Base-by-base conservation (phyloP, 1,140 invertebrate genomes). In the Temnothorax nylanderi region DNA sequence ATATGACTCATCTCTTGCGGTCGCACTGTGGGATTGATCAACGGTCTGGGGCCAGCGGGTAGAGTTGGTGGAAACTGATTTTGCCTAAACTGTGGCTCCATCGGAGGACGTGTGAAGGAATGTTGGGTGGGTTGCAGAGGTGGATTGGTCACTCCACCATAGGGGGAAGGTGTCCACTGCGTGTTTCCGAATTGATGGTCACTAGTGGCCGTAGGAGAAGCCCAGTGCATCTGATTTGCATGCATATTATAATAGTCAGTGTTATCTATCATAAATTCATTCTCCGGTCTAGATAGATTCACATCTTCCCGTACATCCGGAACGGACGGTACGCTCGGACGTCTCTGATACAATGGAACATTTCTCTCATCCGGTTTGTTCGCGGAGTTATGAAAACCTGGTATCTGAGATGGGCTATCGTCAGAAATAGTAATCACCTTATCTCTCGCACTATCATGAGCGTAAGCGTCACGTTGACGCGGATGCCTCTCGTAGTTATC, bases 401-500 rank as follows among this genome's bases (percentile, higher is more conserved):
- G 41, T 1, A 82, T 49, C 41, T 13, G 67, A 47, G 75, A 16
- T 11, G 47, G n/a, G 8, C 47, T 54, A 6, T 90, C 88, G 0
- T 90, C 89, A 3, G 41, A 0, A n/a, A 56, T 10, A 18, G n/a
- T 26, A 74, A 47, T 13, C 32, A 0, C 0, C 18, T 76, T 87
- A 49, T 65, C n/a, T 26, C 84, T 91, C 0, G 54, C 69, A 10
- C 18, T 89, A 2, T 90, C 88, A n/a, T 87, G 34, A 16, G 51
- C 41, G 2, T 90, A 54, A 34, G 51, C 21, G 21, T 89, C 88
- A 11, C 85, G 34, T 18, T 87, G 91, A 0, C 92, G 91, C 2
- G 92, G 90, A 87, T 93, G 89, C 21, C 92, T 88, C 13, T 94
- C 93, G 13, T 94, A 94, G 62, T 93, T 94, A 32, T 94, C 92